Evolutionary conservation across 2,888 invertebrate species (phyloP).

Genomic region (Eugnorisma glareosa): DNA sequence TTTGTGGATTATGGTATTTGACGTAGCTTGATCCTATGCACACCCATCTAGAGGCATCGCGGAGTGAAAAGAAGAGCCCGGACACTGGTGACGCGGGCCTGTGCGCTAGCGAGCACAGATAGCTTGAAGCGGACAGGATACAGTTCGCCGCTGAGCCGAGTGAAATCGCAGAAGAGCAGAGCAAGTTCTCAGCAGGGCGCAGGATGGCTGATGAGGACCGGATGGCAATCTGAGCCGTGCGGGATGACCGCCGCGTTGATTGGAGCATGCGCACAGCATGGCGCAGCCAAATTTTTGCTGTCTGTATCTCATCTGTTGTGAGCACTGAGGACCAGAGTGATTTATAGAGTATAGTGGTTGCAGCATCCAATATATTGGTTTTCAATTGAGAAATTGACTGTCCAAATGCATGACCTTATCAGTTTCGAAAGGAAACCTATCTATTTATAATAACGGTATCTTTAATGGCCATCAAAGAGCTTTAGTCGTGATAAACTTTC

Average conservation of each 20-base stretch:
- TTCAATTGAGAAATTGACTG: background rate
- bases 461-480: background rate
- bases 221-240: background rate
- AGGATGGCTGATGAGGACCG: slow-evolving; percentile 18
- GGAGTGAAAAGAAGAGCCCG: slow-evolving; percentile 13
- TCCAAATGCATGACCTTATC: background rate
- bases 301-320: background rate
- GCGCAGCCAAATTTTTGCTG: background rate
- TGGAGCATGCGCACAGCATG: slow-evolving; percentile 5
- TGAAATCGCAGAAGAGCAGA: slow-evolving; percentile 15
- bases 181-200: slow-evolving; percentile 24
- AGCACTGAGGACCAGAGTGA: slow-evolving; percentile 32
- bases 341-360: slow-evolving; percentile 19
- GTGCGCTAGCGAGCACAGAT: background rate
- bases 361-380: background rate
- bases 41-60: slow-evolving; percentile 4
- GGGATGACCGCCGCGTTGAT: background rate
- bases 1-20: background rate
- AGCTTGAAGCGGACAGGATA: background rate
- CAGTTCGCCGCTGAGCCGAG: slow-evolving; percentile 36
- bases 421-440: background rate
- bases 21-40: background rate
- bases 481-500: background rate
- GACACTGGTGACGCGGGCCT: slow-evolving; percentile 12
- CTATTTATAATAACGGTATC: background rate